Evolutionary conservation across 2,797 vertebrate species (phyloP).

Genomic region (Poeciliopsis turneri): DNA sequence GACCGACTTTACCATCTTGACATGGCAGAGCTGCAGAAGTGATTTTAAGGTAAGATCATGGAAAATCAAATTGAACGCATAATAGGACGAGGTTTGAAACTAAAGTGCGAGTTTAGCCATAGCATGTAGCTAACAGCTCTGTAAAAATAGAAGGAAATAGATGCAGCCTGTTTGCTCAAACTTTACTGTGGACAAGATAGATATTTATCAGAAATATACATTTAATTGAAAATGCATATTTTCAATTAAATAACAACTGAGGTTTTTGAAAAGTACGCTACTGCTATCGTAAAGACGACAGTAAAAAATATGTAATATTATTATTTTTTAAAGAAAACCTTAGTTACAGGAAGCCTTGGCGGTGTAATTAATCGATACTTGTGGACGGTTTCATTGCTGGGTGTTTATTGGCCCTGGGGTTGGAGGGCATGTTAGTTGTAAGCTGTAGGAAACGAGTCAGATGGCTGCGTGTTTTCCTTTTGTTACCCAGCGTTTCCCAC

Average conservation of each 20-base stretch:
- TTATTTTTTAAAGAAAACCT: neutral
- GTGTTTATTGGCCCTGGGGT: neutral
- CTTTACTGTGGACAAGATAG: neutral
- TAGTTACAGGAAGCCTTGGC: neutral
- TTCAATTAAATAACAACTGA: neutral
- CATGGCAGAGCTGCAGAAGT: neutral
- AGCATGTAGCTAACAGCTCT: neutral
- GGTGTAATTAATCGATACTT: neutral
- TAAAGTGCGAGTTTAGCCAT: neutral
- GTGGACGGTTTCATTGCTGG: neutral
- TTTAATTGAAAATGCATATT: neutral
- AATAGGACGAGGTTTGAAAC: neutral
- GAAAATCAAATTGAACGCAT: neutral
- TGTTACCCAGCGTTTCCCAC: conserved; percentile 58
- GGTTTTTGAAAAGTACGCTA: neutral
- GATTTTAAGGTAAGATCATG: conserved; percentile 27
- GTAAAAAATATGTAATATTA: too few species aligned
- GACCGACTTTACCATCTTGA: neutral
- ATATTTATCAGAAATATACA: neutral
- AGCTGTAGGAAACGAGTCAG: neutral
- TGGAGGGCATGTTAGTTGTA: neutral
- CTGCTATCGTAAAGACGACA: neutral
- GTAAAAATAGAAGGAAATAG: neutral
- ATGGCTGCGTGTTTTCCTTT: conserved; percentile 42
- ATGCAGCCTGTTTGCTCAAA: neutral